Evolutionary conservation across 2,797 vertebrate genomes (phyloP).

Genomic region (Pteropus rufus): DNA sequence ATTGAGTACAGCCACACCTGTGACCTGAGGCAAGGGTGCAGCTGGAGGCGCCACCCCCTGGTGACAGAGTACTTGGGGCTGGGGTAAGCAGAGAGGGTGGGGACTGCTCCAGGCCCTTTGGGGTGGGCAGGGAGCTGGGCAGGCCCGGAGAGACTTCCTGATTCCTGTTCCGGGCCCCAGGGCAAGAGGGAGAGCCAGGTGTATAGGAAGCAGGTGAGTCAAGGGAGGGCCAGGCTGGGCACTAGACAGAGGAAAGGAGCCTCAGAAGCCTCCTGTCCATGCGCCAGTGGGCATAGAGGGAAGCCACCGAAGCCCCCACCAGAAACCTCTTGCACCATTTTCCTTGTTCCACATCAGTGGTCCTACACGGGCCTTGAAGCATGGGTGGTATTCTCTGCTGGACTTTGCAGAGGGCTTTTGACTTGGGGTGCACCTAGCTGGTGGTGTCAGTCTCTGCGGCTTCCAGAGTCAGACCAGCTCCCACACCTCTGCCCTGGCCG

Average conservation of each 20-base stretch:
- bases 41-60: background rate
- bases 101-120: background rate
- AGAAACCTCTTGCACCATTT: background rate
- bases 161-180: conserved; percentile 39
- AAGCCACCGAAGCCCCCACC: background rate
- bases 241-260: background rate
- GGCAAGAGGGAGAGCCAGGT: conserved; percentile 45
- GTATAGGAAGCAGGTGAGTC: conserved; percentile 47
- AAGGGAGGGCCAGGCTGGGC: conserved; percentile 70
- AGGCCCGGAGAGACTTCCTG: conserved; percentile 4
- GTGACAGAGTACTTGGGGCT: conserved; percentile 1
- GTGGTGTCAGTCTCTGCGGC: background rate
- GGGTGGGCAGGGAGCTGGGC: background rate
- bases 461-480: background rate
- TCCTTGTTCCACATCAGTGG: background rate
- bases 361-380: background rate
- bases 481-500: background rate
- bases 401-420: background rate
- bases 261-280: background rate
- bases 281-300: background rate
- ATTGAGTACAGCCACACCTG: background rate
- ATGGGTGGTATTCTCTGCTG: background rate
- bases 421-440: background rate
- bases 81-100: background rate
- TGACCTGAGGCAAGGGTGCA: conserved; percentile 34